These are phyloP conservation scores for Drosophila ezoana DNA, from an alignment of 2,888 invertebrate genomes.

Conservation along the genomic window DNA sequence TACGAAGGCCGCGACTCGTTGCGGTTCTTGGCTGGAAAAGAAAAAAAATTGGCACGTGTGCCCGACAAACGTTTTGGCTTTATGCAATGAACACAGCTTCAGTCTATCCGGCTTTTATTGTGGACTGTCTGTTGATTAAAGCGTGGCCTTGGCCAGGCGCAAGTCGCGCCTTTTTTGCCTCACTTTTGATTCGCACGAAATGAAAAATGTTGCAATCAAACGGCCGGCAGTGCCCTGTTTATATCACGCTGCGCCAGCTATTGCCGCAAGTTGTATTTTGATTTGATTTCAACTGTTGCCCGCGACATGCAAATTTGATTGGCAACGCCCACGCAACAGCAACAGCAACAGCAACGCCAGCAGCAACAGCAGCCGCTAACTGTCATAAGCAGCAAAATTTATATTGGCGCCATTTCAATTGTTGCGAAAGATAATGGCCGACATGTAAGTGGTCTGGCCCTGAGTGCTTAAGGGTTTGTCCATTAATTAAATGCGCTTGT, in stretches of 20 bases:
- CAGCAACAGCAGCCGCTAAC: constrained; percentile 31
- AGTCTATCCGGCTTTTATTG: constrained; percentile 35
- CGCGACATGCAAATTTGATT: constrained; percentile 71
- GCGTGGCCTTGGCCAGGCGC: constrained; percentile 63
- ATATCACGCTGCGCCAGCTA: constrained; percentile 56
- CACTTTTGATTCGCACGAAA: constrained; percentile 70
- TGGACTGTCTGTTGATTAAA: constrained; percentile 56
- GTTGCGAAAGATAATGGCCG: constrained; percentile 48
- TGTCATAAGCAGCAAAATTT: constrained; percentile 65
- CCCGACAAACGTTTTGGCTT: constrained; percentile 26
- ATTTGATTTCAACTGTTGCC: constrained; percentile 65
- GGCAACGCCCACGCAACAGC: constrained; percentile 68
- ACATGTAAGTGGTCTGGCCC: constrained; percentile 57
- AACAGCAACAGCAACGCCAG: constrained; percentile 8
- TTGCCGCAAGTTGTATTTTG: constrained; percentile 51
- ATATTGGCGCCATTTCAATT: constrained; percentile 72
- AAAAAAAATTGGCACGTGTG: constrained; percentile 67
- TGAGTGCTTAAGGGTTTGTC: constrained; percentile 63
- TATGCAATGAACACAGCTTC: constrained; percentile 5
- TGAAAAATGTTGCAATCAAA: constrained; percentile 56
- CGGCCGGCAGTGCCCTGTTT: constrained; percentile 36
- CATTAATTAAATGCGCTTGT: constrained; percentile 73
- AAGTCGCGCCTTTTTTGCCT: constrained; percentile 64
- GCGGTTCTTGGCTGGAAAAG: constrained; percentile 35
- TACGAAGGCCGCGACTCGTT: constrained; percentile 43